Percentiles rank a stretch among this genome's conserved stretches.
Conservation (phyloP, 2,113 vertebrate genomes). For the Onychostruthus taczanowskii region DNA sequence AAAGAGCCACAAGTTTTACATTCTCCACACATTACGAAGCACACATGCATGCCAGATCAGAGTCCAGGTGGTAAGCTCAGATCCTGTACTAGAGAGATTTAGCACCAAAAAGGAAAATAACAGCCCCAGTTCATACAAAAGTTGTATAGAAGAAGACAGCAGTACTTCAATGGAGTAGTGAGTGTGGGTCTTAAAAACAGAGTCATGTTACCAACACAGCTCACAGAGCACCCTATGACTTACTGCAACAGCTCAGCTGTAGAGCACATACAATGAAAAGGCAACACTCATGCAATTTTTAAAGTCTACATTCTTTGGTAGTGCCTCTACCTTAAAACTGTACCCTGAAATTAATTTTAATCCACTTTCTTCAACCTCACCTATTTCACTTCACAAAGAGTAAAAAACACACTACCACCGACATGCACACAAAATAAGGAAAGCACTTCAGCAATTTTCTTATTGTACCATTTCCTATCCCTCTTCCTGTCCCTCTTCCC, state of each 20-base stretch:
- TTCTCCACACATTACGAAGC: background rate
- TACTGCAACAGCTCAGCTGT: background rate
- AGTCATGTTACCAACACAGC: background rate
- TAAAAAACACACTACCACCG: background rate
- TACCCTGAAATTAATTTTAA: background rate
- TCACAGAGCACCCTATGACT: background rate
- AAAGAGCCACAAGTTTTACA: background rate
- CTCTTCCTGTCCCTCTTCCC: background rate
- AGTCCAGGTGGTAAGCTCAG: background rate
- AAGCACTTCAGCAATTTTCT: background rate
- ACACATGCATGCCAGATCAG: background rate
- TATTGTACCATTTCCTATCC: background rate
- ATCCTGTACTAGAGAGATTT: background rate
- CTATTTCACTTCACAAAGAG: background rate
- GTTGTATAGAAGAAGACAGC: background rate
- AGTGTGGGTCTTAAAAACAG: background rate
- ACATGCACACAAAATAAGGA: background rate
- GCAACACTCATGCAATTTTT: background rate
- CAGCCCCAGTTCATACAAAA: background rate
- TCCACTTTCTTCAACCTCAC: background rate
- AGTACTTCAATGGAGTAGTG: rapidly evolving
- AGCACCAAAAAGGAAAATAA: background rate
- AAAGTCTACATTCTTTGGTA: background rate
- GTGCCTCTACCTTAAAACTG: background rate
- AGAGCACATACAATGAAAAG: background rate